Conservation (phyloP, 1,140 invertebrate genomes). For the Rhyacophila brunnea region DNA sequence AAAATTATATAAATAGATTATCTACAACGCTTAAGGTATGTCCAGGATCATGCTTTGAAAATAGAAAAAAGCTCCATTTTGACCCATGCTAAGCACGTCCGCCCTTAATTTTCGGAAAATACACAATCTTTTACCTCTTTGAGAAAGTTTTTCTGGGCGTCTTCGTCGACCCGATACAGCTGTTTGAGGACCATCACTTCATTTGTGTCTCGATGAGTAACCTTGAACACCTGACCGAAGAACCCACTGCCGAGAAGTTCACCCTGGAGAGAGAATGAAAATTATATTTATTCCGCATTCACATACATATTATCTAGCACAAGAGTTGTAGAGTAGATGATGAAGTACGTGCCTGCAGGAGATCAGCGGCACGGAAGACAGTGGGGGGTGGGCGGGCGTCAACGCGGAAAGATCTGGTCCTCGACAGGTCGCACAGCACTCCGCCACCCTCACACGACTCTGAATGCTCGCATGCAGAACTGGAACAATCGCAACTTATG, state of each 20-base stretch:
- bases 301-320: too few relatives aligned
- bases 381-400: slow-evolving; percentile 72
- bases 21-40: too few relatives aligned
- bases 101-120: too few relatives aligned
- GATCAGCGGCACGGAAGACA: slow-evolving; percentile 86
- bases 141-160: slow-evolving; percentile 89
- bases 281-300: too few relatives aligned
- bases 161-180: slow-evolving; percentile 88
- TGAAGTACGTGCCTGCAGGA: slow-evolving; percentile 67
- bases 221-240: slow-evolving; percentile 89
- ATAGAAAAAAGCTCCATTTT: too few relatives aligned
- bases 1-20: too few relatives aligned
- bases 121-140: slow-evolving; percentile 86
- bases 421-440: slow-evolving; percentile 68
- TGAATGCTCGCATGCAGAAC: slow-evolving; percentile 24
- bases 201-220: slow-evolving; percentile 84
- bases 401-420: slow-evolving; percentile 85
- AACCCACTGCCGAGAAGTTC: slow-evolving; percentile 90
- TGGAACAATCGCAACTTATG: not conserved
- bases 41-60: too few relatives aligned
- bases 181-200: slow-evolving; percentile 96
- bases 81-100: too few relatives aligned
- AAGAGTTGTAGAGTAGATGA: not conserved
- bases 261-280: slow-evolving; percentile 53
- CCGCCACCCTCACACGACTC: slow-evolving; percentile 38